These are phyloP conservation scores for Remorina albescens DNA, from an alignment of 2,797 vertebrate species.

Conservation along the genomic window DNA sequence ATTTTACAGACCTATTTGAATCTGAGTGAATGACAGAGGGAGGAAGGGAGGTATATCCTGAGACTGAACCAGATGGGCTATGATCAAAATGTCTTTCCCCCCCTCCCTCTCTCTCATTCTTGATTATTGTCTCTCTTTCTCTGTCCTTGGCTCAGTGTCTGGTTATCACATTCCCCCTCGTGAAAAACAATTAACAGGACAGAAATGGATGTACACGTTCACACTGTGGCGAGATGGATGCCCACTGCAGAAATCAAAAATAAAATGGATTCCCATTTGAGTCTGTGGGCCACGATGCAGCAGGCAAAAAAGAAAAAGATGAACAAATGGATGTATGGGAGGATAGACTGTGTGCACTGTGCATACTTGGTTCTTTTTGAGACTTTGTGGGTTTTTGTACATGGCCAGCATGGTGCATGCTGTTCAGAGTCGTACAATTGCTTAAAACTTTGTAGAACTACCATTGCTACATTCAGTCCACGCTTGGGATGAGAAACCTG, in stretches of 20 bases:
- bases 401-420: slow-evolving; percentile 26
- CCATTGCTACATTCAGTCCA: too few species aligned
- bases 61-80: slow-evolving; percentile 60
- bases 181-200: slow-evolving; percentile 55
- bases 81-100: slow-evolving; percentile 50
- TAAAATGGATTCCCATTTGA: slow-evolving; percentile 60
- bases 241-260: slow-evolving; percentile 56
- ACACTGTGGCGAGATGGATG: slow-evolving; percentile 32
- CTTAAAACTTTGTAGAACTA: not conserved
- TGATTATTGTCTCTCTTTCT: slow-evolving; percentile 20
- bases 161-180: slow-evolving; percentile 47
- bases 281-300: slow-evolving; percentile 33
- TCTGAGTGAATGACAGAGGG: slow-evolving; percentile 60
- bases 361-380: slow-evolving; percentile 17
- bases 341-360: slow-evolving; percentile 8
- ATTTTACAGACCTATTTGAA: slow-evolving; percentile 73
- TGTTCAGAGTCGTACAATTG: slow-evolving; percentile 54
- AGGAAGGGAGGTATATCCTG: slow-evolving; percentile 28
- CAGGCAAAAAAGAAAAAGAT: slow-evolving; percentile 31
- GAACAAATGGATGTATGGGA: slow-evolving; percentile 23
- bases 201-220: slow-evolving; percentile 33
- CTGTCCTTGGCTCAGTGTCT: slow-evolving; percentile 31
- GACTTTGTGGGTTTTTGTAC: not conserved
- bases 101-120: slow-evolving; percentile 27
- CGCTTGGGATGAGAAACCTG: too few species aligned